Base-by-base conservation (phyloP, 2,797 vertebrate genomes). In the Melopsittacus undulatus region DNA sequence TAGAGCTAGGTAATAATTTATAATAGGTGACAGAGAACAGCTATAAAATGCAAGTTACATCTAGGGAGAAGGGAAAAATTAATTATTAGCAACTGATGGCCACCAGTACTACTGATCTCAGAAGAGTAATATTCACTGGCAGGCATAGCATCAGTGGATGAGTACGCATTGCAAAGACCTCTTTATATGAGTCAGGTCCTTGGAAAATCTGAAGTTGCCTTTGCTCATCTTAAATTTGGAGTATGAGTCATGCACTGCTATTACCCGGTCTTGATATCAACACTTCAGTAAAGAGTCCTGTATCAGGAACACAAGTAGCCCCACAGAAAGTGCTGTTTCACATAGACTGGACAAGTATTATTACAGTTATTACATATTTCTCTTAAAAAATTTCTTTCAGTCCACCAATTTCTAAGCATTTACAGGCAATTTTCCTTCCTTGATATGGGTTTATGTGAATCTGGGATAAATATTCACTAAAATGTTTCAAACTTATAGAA, bases 11-110 rank as follows among this genome's bases (percentile, higher is more conserved):
- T 88, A 94, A 95, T 88, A 95, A 94, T 92, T 94, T 88, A 96
- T 95, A 95, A 56, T 78, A 49, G 46, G 56, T 96, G 95, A 96
- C 74, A 95, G 83, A 63, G 79, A 94, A 94, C 83, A 95, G 52
- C 79, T 93, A 85, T 96, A 93, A 96, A 95, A 92, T 80, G 82
- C 45, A 80, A 91, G 38, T 29, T 75, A 59, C 10, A 3, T 91
- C 72, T 86, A 76, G 23, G 43, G 64, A 83, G 24, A 86, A 45
- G 40, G 24, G 49, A 34, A 92, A 94, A 94, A 94, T 72, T 1
- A 89, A 74, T 95, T 72, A 66, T 67, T 72, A 77, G 46, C 32
- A 42, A 56, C 66, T 88, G 59, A 70, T 80, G 46, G 40, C 42
- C 46, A 87, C 40, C 26, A 61, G 23, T 70, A 26, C 20, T 61